These are phyloP conservation scores for Trachops cirrhosus DNA, from an alignment of 2,797 vertebrate species.

Conservation along the genomic window DNA sequence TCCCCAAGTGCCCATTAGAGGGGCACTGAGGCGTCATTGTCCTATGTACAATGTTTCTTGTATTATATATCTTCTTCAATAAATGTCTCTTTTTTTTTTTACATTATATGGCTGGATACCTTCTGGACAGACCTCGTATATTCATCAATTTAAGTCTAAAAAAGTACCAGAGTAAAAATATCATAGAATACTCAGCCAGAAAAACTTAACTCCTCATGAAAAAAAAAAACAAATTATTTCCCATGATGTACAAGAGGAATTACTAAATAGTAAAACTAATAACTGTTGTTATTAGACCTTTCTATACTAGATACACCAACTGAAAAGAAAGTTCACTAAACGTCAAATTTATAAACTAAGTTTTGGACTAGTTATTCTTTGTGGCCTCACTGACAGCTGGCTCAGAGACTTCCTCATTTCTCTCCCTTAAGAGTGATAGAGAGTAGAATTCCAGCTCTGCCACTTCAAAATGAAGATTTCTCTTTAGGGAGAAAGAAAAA, in stretches of 20 bases:
- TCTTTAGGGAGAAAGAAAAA: slow-evolving; percentile 36
- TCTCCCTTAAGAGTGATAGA: neutral
- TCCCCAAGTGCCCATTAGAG: neutral
- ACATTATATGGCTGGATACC: neutral
- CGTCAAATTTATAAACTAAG: neutral
- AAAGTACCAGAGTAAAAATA: slow-evolving; percentile 11
- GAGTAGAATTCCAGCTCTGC: neutral
- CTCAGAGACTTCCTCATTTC: neutral
- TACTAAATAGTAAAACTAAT: neutral
- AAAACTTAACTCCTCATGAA: slow-evolving; percentile 9
- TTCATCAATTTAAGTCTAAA: neutral
- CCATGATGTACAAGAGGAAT: neutral
- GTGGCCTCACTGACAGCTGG: neutral
- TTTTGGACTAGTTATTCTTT: neutral
- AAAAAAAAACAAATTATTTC: slow-evolving; percentile 1
- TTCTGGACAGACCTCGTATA: neutral
- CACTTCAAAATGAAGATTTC: slow-evolving; percentile 41
- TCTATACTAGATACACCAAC: neutral
- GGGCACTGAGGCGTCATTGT: neutral
- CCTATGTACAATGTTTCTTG: neutral
- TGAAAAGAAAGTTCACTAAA: neutral
- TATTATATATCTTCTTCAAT: neutral
- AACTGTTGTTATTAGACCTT: neutral
- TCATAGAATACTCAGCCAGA: slow-evolving; percentile 20
- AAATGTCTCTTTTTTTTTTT: neutral